These are phyloP conservation scores for Hippocampus mohnikei DNA, from an alignment of 2,113 vertebrate species.

Conservation along the genomic window DNA sequence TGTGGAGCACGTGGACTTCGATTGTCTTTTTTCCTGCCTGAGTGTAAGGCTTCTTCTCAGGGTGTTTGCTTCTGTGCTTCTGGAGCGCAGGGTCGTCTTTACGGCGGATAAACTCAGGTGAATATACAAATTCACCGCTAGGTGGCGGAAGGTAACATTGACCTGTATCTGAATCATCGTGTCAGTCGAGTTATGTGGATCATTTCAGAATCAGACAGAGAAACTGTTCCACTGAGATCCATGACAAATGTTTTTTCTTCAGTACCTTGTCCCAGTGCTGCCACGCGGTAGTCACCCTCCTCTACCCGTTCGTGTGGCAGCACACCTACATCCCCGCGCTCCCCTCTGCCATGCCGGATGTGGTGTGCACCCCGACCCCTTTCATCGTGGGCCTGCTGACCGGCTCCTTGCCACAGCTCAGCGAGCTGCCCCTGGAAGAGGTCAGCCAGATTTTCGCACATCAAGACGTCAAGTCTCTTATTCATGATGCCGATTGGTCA, in stretches of 20 bases:
- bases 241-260: slow-evolving; percentile 10
- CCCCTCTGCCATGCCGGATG: slow-evolving; percentile 89
- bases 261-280: slow-evolving; percentile 90
- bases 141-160: not conserved
- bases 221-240: no score
- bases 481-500: not conserved
- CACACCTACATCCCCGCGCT: slow-evolving; percentile 92
- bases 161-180: no score
- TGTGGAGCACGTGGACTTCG: slow-evolving; percentile 91
- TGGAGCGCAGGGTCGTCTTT: slow-evolving; percentile 93
- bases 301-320: slow-evolving; percentile 86
- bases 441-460: slow-evolving; percentile 46
- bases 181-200: no score
- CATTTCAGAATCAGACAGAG: not conserved
- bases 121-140: not conserved
- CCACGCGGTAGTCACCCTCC: slow-evolving; percentile 83
- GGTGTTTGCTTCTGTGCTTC: slow-evolving; percentile 87
- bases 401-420: slow-evolving; percentile 83
- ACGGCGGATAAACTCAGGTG: slow-evolving; percentile 94
- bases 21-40: slow-evolving; percentile 86
- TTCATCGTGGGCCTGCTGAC: slow-evolving; percentile 92
- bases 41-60: slow-evolving; percentile 85
- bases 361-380: slow-evolving; percentile 90
- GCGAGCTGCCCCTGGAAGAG: slow-evolving; percentile 86
- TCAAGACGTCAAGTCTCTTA: not conserved